phyloP scores from a whole-genome alignment of 2,888 invertebrate genomes.

The Aspidapion aeneum region DNA sequence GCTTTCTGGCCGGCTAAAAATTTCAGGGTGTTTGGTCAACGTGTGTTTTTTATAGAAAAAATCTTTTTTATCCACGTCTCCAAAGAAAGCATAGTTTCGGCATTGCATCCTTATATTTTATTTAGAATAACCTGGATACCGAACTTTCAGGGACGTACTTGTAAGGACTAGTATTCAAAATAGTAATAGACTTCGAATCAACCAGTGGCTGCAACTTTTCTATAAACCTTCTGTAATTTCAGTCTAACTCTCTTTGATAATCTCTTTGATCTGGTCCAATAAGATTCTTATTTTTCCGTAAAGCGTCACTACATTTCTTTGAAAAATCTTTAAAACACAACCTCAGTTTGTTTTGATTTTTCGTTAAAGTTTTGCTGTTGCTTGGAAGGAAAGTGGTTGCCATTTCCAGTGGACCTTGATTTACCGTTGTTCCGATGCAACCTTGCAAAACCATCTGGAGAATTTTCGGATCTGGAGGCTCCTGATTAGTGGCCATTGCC shows the following conservation, averaged over 20 bases:
- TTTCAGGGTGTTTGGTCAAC: slow-evolving; percentile 94
- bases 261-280: slow-evolving; percentile 94
- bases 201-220: slow-evolving; percentile 80
- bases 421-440: slow-evolving; percentile 91
- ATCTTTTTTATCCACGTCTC: slow-evolving; percentile 89
- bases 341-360: slow-evolving; percentile 88
- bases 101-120: too few species aligned
- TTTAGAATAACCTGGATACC: too few species aligned
- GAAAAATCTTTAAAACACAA: slow-evolving; percentile 96
- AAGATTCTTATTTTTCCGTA: slow-evolving; percentile 88
- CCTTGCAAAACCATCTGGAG: slow-evolving; percentile 98
- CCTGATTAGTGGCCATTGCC: slow-evolving; percentile 81
- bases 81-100: too few species aligned
- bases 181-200: slow-evolving; percentile 45
- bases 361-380: slow-evolving; percentile 73
- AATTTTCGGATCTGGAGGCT: slow-evolving; percentile 96
- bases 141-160: slow-evolving; percentile 35
- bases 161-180: slow-evolving; percentile 38
- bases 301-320: slow-evolving; percentile 89
- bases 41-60: slow-evolving; percentile 97
- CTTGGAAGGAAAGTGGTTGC: slow-evolving; percentile 91
- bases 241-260: slow-evolving; percentile 92
- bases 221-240: slow-evolving; percentile 80
- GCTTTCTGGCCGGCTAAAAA: slow-evolving; percentile 91
- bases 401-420: slow-evolving; percentile 95